Conservation (phyloP, 2,113 vertebrate species). For the Alexandromys fortis region DNA sequence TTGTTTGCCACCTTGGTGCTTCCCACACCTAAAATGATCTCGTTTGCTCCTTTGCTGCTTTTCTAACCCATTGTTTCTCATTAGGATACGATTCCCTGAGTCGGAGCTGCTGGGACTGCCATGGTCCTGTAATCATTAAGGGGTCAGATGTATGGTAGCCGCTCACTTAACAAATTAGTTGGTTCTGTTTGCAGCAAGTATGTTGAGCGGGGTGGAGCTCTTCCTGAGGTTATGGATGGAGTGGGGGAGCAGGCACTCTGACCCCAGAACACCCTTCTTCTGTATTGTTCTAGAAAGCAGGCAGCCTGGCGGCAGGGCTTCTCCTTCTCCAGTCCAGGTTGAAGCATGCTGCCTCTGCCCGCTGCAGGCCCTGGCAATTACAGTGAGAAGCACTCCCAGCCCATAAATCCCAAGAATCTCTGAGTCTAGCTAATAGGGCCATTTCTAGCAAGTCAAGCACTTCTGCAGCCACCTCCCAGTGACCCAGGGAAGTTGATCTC, state of each 20-base stretch:
- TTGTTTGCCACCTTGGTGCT: background rate
- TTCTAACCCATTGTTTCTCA: background rate
- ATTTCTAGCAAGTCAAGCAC: slow-evolving; percentile 60
- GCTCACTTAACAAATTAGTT: background rate
- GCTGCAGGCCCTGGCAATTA: background rate
- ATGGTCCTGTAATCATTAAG: background rate
- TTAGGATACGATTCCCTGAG: background rate
- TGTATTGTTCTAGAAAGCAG: background rate
- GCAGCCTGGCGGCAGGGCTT: background rate
- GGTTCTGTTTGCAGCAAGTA: background rate
- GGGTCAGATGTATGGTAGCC: background rate
- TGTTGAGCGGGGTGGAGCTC: too few species aligned
- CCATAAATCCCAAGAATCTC: slow-evolving; percentile 45
- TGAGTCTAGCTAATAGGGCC: slow-evolving; percentile 29
- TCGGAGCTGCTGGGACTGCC: background rate
- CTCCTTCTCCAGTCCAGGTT: background rate
- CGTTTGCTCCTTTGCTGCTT: background rate
- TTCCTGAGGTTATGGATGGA: background rate
- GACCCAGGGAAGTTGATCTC: background rate
- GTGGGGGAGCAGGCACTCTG: background rate
- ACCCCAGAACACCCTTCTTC: background rate
- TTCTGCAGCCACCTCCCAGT: background rate
- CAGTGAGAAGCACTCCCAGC: background rate
- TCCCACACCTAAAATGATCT: background rate
- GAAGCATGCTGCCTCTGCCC: background rate